These are phyloP conservation scores for Sparus aurata DNA, from an alignment of 2,797 vertebrate genomes.

Conservation along the genomic window DNA sequence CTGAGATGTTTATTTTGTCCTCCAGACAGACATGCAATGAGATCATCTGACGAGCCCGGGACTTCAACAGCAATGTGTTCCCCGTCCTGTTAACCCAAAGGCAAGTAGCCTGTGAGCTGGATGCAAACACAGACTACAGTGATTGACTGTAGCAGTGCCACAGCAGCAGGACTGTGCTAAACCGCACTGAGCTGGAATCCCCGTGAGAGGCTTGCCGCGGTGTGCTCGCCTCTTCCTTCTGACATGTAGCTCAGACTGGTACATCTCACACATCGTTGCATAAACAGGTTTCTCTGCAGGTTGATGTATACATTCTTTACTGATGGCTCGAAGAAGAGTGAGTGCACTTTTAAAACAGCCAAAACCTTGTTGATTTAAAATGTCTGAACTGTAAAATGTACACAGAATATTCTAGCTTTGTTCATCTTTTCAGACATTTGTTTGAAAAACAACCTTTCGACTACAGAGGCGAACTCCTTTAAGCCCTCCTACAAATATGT, in stretches of 20 bases:
- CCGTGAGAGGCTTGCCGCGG: constrained; percentile 9
- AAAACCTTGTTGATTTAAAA: not conserved
- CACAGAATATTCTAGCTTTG: no score
- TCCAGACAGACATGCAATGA: constrained; percentile 3
- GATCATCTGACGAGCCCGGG: not conserved
- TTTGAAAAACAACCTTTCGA: no score
- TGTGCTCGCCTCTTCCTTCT: constrained; percentile 9
- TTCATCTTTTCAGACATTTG: no score
- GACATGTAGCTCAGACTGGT: constrained; percentile 6
- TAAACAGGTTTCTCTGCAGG: constrained; percentile 4
- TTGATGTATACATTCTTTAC: constrained; percentile 4
- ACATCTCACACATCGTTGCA: constrained; percentile 23
- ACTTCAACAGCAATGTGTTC: constrained; percentile 7
- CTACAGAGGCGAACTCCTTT: no score
- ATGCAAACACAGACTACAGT: constrained; percentile 57
- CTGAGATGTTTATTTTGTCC: constrained; percentile 8
- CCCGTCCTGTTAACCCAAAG: constrained; percentile 1
- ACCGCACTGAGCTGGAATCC: constrained; percentile 31
- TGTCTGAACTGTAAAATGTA: not conserved
- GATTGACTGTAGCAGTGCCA: constrained; percentile 35
- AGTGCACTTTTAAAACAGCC: not conserved
- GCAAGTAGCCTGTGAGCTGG: constrained; percentile 25
- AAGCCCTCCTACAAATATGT: no score
- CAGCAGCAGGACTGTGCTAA: constrained; percentile 51
- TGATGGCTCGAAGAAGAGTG: not conserved